These are phyloP conservation scores for Numida meleagris DNA, from an alignment of 2,113 vertebrate genomes.

Conservation along the genomic window DNA sequence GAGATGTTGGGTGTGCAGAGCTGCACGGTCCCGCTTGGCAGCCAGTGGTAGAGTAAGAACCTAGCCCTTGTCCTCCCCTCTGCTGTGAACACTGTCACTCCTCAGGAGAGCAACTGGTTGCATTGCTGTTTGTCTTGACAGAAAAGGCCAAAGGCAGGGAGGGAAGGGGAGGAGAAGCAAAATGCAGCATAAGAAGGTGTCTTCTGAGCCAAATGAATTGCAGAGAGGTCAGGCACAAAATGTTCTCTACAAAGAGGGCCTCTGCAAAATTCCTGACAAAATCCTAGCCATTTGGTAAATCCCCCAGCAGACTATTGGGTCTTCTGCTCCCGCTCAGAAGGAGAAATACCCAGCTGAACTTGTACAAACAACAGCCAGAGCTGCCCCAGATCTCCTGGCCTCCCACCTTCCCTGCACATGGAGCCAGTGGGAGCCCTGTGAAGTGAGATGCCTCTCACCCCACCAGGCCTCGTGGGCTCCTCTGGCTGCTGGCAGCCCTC, in stretches of 20 bases:
- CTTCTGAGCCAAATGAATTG: neutral
- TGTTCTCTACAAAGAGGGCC: neutral
- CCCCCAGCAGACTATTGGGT: neutral
- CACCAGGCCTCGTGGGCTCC: neutral
- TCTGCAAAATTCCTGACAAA: neutral
- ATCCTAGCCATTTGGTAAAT: neutral
- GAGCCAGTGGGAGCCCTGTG: neutral
- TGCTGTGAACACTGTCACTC: accelerated
- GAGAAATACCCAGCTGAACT: neutral
- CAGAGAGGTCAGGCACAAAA: neutral
- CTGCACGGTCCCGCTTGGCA: neutral
- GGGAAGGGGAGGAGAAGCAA: neutral
- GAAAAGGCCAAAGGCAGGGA: neutral
- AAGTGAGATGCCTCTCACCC: neutral
- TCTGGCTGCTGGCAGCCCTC: neutral
- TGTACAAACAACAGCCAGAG: neutral
- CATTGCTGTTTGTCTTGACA: neutral
- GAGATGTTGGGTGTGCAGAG: neutral
- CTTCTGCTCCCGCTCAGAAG: neutral
- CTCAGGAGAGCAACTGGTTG: neutral
- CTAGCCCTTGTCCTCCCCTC: neutral
- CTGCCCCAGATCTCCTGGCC: neutral
- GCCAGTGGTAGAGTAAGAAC: neutral
- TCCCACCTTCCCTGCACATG: accelerated
- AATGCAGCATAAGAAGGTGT: neutral